Percentiles rank a stretch among this genome's conserved stretches.
These are phyloP conservation scores for Albula goreensis DNA, from an alignment of 2,113 vertebrate genomes.

Conservation along the genomic window DNA sequence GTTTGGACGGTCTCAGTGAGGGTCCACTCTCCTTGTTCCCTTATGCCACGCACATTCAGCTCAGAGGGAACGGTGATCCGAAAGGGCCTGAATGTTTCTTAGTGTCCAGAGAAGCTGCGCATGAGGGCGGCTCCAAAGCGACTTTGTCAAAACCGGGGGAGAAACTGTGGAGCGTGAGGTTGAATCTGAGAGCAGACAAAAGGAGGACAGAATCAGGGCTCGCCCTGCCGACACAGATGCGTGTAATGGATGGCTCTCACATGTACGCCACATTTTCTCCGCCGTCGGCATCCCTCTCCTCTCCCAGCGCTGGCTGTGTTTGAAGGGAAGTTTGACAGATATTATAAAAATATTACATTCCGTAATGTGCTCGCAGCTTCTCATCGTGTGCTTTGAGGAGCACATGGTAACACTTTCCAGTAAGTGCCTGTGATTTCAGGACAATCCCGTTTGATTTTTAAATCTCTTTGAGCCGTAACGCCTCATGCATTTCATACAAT, in stretches of 20 bases:
- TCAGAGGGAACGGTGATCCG: neutral
- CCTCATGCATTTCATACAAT: neutral
- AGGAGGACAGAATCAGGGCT: slow-evolving; percentile 11
- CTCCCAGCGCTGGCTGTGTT: slow-evolving; percentile 6
- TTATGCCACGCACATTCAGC: neutral
- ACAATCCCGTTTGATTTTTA: slow-evolving; percentile 3
- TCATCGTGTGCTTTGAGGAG: slow-evolving; percentile 5
- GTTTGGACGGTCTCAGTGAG: neutral
- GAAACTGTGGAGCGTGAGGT: neutral
- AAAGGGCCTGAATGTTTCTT: neutral
- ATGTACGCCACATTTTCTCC: slow-evolving; percentile 16
- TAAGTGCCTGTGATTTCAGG: slow-evolving; percentile 12
- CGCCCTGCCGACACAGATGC: neutral
- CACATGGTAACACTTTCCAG: slow-evolving; percentile 24
- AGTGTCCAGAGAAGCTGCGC: neutral
- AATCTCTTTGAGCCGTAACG: neutral
- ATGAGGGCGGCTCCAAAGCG: neutral
- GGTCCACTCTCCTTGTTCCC: neutral
- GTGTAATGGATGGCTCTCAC: slow-evolving; percentile 21
- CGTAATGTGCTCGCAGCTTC: slow-evolving; percentile 11
- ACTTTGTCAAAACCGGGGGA: neutral
- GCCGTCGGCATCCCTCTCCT: neutral
- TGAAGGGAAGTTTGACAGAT: neutral
- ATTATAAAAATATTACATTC: slow-evolving; percentile 15
- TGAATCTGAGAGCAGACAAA: neutral